phyloP scores from a whole-genome alignment of 2,888 invertebrate genomes.

The Aelia acuminata region DNA sequence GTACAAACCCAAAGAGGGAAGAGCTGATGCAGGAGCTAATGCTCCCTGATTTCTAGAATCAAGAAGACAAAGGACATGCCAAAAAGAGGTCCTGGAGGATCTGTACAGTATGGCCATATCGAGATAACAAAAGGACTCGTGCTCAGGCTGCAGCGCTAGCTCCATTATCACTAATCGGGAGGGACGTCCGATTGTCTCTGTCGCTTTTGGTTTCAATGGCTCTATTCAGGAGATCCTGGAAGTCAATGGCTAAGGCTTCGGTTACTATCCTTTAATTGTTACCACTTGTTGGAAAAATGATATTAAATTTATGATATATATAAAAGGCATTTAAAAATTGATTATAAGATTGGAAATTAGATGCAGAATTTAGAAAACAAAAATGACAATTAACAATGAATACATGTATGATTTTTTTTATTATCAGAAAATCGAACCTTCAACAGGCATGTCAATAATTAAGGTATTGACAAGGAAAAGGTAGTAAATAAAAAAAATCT shows the following conservation, averaged over 20 bases:
- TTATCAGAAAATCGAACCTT: too few species aligned
- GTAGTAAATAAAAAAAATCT: too few species aligned
- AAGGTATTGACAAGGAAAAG: too few species aligned
- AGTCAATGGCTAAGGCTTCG: neutral
- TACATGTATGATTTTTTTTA: too few species aligned
- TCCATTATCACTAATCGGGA: conserved; percentile 10
- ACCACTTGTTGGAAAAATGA: neutral
- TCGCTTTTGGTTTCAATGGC: conserved; percentile 10
- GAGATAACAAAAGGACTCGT: conserved; percentile 17
- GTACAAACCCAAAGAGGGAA: neutral
- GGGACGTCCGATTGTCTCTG: neutral
- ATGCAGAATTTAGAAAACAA: too few species aligned
- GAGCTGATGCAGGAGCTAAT: neutral
- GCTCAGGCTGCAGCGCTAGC: neutral
- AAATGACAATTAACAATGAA: too few species aligned
- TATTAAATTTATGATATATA: too few species aligned
- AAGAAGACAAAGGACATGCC: conserved; percentile 3
- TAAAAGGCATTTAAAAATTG: too few species aligned
- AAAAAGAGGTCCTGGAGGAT: neutral
- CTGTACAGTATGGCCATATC: neutral
- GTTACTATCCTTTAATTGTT: neutral
- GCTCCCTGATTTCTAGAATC: neutral
- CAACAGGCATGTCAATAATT: too few species aligned
- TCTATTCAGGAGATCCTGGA: conserved; percentile 22
- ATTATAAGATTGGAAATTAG: too few species aligned